A percentile compares a stretch with the other conserved stretches of the same genome.
Evolutionary conservation across 2,888 invertebrate genomes (phyloP).

Genomic region (Cerastoderma edule): DNA sequence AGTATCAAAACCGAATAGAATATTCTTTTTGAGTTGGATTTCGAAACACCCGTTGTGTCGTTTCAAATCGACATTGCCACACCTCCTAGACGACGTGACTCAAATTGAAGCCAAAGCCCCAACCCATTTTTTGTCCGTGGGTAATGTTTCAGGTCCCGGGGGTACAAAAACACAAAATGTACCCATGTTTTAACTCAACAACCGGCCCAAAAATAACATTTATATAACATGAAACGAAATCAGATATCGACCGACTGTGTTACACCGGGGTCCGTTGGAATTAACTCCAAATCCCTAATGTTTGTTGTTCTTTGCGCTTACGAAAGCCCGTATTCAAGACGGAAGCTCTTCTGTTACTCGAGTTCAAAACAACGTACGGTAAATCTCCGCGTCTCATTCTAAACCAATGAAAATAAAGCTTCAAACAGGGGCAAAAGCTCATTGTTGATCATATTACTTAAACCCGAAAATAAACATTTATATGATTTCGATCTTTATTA

Average conservation of each 20-base stretch:
- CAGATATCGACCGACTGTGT: neutral
- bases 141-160: neutral
- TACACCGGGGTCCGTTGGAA: neutral
- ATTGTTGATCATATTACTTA: slow-evolving; percentile 24
- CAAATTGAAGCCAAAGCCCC: too few species aligned
- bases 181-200: slow-evolving; percentile 20
- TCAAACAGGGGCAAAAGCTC: neutral
- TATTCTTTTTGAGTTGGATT: too few species aligned
- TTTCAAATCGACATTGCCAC: too few species aligned
- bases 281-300: slow-evolving; percentile 15
- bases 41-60: too few species aligned
- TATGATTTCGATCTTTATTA: slow-evolving; percentile 14
- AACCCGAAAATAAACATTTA: slow-evolving; percentile 22
- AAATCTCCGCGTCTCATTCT: slow-evolving; percentile 2
- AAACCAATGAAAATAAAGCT: slow-evolving; percentile 9
- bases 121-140: too few species aligned
- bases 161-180: slow-evolving; percentile 6
- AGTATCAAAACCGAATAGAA: too few species aligned
- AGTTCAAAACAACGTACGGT: slow-evolving; percentile 23
- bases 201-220: slow-evolving; percentile 26
- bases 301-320: slow-evolving; percentile 17
- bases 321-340: slow-evolving; percentile 1
- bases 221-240: slow-evolving; percentile 13
- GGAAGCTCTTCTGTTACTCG: slow-evolving; percentile 15
- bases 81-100: too few species aligned